Evolutionary conservation across 2,888 invertebrate species (phyloP).

Genomic region (Elysia crispata): DNA sequence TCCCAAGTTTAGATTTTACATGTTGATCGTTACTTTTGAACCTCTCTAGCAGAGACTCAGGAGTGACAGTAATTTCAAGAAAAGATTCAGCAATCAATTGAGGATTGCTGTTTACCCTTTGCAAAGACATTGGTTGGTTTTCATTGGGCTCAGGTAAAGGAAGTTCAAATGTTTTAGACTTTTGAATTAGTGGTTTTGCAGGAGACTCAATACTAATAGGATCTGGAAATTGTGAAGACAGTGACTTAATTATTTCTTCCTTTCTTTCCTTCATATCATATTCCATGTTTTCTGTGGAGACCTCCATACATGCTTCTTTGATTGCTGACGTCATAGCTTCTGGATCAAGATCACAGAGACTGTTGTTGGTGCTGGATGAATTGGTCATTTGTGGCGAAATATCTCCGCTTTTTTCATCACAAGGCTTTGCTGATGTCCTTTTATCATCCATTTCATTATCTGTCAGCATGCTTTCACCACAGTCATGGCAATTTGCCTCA

Average conservation of each 20-base stretch:
- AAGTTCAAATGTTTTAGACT: slow-evolving; percentile 42
- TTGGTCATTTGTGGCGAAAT: neutral
- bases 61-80: no score
- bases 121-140: neutral
- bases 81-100: slow-evolving; percentile 26
- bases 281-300: neutral
- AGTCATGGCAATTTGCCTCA: neutral
- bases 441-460: no score
- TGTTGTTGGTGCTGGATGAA: slow-evolving; percentile 31
- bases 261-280: neutral
- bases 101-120: slow-evolving; percentile 42
- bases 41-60: neutral
- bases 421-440: neutral
- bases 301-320: neutral
- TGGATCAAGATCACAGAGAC: slow-evolving; percentile 42
- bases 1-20: slow-evolving; percentile 43
- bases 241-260: neutral
- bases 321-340: slow-evolving; percentile 38
- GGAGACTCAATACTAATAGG: neutral
- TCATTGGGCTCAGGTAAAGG: neutral
- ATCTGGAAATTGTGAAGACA: neutral
- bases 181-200: slow-evolving; percentile 22
- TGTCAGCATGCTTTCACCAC: no score
- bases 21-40: neutral
- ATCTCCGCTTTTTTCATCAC: neutral